Base-by-base conservation (phyloP, 1,140 invertebrate species). In the Drosophila suzukii region DNA sequence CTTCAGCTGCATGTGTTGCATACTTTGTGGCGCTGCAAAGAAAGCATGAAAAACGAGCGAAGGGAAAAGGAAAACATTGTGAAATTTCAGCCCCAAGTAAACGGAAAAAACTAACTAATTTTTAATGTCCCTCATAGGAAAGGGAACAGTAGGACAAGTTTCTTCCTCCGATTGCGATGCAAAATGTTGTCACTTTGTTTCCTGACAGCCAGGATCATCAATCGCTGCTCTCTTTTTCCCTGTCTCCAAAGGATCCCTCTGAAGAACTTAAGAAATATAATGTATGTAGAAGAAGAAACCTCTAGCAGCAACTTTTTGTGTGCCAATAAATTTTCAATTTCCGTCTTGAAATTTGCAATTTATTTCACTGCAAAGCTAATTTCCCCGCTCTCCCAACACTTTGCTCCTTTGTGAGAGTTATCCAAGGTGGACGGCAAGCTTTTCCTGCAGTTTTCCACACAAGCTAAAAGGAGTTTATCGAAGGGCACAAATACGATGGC, bases 1-100 rank as follows among this genome's bases (percentile, higher is more conserved):
- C 71, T 83, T 83, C 80, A 75, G 76, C 39, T 79, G 81, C 81
- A 83, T 84, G 75, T 83, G 81, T 76, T 68, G 81, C 81, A 72
- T 60, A 57, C 54, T 72, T 79, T 83, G 63, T 57, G 58, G 44
- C 38, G 17, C 67, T 83, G 27, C 30, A 50, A 62, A 71, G 30
- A 58, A 67, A 68, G 53, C 46, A 53, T 53, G 41, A 50, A 43
- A 75, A 74, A 63, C 54, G 51, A 36, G 36, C 8, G 38, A 56
- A 13, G 32, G 50, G 15, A 13, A 30, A n/a, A n/a, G 38, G 27
- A 61, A 62, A 49, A 67, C 76, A 55, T 73, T 67, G 56, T 41
- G 32, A 73, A 76, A 56, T 62, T 71, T 56, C 43, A 66, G 60
- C 54, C 24, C 34, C 63, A 54, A 75, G 78, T 65, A 80, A 80